Conservation (phyloP, 2,113 vertebrate species). For the Synodontis membranacea region DNA sequence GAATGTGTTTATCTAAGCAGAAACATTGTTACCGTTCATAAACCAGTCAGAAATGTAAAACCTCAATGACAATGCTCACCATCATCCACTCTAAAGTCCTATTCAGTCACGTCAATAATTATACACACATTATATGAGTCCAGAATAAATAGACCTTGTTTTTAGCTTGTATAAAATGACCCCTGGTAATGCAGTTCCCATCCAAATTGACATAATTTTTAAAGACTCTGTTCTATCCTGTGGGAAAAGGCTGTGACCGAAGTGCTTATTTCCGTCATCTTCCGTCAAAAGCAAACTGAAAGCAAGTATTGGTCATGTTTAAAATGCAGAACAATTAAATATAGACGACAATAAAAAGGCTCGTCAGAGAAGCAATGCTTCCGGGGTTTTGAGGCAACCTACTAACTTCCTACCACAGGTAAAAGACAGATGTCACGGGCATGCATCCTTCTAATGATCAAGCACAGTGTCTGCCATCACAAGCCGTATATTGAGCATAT, state of each 20-base stretch:
- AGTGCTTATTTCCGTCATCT: no score
- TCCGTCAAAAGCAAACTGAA: background rate
- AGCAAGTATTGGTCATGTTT: background rate
- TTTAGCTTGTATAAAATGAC: background rate
- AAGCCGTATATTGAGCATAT: background rate
- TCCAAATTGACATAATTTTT: background rate
- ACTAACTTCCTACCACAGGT: background rate
- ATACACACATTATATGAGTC: background rate
- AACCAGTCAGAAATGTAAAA: slow-evolving; percentile 34
- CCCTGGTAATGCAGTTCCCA: background rate
- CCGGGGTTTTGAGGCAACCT: background rate
- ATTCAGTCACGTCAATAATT: background rate
- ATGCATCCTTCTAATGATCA: no score
- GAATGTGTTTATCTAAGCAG: slow-evolving; percentile 6
- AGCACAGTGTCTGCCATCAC: background rate
- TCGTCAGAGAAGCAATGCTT: background rate
- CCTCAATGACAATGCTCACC: slow-evolving; percentile 48
- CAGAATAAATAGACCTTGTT: background rate
- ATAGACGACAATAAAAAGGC: background rate
- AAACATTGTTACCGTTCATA: slow-evolving; percentile 32
- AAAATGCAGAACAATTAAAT: background rate
- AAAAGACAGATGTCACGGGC: background rate
- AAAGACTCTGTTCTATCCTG: background rate
- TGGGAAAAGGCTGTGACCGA: background rate
- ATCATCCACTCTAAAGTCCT: background rate